Base-by-base conservation (phyloP, 1,140 invertebrate species). In the Sipha flava region DNA sequence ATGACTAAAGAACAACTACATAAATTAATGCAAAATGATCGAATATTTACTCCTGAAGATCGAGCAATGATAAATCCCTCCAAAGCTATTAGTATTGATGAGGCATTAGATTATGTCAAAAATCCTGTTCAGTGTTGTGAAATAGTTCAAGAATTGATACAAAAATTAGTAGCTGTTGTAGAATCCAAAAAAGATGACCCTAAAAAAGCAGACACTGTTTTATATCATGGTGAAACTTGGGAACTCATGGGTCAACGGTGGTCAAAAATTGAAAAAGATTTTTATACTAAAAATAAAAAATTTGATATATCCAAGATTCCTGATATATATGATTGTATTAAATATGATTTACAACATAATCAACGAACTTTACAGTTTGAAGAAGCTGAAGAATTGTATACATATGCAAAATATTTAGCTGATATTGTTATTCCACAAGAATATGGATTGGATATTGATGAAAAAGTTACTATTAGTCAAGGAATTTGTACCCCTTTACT, bases 351-450 rank as follows among this genome's bases (percentile, higher is more conserved):
- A 80, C 97, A 99, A 84, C 98, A 99, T 84, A 99, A 99, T 86
- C 94, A 97, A 84, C 92, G 96, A 84, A 95, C 94, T 0, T 85
- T 99, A 82, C 94, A 98, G 85, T 98, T 97, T 86, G 92, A 96
- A 83, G 90, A 95, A 84, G 92, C 97, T 1, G 95, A 98, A 85
- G 96, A 98, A 85, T 87, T 99, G 23, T 98, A 98, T 84, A 94
- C 94, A 45, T 94, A 95, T 86, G 93, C 96, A 0, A 98, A 98
- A 87, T 95, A 97, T 84, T 86, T 99, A 80, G 97, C 97, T 3
- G 97, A 99, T 86, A 95, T 99, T 83, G 96, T 99, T 4, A 98
- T 99, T 85, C 98, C 98, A 37, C 98, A 99, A 92, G 98, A 99
- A 87, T 99, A 99, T 86, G 98, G 98, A 14, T 89, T 99, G 81